Evolutionary conservation across 2,888 invertebrate genomes (phyloP).

Genomic region (Mellilla xanthometata): DNA sequence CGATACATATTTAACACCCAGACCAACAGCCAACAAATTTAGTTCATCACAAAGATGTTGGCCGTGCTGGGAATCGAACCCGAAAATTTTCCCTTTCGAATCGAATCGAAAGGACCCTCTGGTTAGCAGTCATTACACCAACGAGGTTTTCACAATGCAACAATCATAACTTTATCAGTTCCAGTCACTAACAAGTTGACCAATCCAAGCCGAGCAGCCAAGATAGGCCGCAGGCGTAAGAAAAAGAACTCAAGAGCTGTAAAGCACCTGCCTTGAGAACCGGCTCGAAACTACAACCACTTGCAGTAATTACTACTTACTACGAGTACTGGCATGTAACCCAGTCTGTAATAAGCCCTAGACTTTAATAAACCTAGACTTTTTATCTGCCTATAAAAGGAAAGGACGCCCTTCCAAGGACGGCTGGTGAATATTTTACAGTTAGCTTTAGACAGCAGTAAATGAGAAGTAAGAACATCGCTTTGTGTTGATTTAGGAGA

Average conservation of each 20-base stretch:
- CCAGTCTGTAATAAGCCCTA: constrained; percentile 12
- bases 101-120: too few relatives aligned
- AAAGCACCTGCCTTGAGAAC: constrained; percentile 12
- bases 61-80: too few relatives aligned
- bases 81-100: too few relatives aligned
- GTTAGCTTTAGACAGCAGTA: constrained; percentile 3
- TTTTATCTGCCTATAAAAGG: constrained; percentile 2
- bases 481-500: too few relatives aligned
- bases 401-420: constrained; percentile 13
- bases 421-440: constrained; percentile 7
- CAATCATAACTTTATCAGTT: too few relatives aligned
- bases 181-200: too few relatives aligned
- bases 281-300: constrained; percentile 5
- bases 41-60: too few relatives aligned
- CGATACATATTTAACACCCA: too few relatives aligned
- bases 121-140: too few relatives aligned
- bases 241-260: not conserved
- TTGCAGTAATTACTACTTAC: constrained; percentile 15
- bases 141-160: too few relatives aligned
- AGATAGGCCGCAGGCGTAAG: not conserved
- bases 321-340: constrained; percentile 13
- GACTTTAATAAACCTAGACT: constrained; percentile 2
- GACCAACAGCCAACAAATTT: too few relatives aligned
- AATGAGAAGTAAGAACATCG: not conserved
- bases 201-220: too few relatives aligned